Conservation (phyloP, 1,140 invertebrate genomes). For the Nomia melanderi region DNA sequence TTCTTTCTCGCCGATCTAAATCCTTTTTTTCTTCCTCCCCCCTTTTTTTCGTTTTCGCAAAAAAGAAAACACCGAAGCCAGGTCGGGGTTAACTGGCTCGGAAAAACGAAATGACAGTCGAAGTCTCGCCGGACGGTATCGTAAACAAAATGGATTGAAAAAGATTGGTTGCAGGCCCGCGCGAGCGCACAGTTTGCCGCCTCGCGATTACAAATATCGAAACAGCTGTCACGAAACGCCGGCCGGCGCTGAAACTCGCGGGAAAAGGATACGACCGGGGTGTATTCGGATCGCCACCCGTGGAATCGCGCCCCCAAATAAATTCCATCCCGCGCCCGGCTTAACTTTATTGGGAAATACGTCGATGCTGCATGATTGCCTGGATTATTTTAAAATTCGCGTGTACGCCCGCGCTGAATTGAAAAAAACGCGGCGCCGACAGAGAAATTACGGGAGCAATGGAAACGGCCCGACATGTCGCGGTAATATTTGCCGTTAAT, state of each 20-base stretch:
- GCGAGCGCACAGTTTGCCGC: conserved; percentile 40
- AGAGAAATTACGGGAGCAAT: neutral
- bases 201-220: conserved; percentile 56
- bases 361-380: conserved; percentile 5
- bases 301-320: conserved; percentile 57
- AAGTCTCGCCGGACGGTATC: conserved; percentile 48
- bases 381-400: conserved; percentile 51
- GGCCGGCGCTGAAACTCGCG: conserved; percentile 2
- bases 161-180: conserved; percentile 22
- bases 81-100: neutral
- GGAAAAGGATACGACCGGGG: neutral
- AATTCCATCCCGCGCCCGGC: conserved; percentile 45
- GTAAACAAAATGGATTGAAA: conserved; percentile 58
- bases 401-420: conserved; percentile 7
- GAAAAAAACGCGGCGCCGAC: conserved; percentile 23
- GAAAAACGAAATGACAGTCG: conserved; percentile 10
- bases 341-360: conserved; percentile 57
- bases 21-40: neutral
- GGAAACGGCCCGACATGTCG: too few relatives aligned
- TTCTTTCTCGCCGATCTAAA: neutral
- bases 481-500: conserved; percentile 22
- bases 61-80: neutral
- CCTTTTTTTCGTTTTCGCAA: too few relatives aligned
- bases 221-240: conserved; percentile 53
- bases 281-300: conserved; percentile 48